Evolutionary conservation across 2,797 vertebrate species (phyloP).

Genomic region (Odontamblyopus rebecca): DNA sequence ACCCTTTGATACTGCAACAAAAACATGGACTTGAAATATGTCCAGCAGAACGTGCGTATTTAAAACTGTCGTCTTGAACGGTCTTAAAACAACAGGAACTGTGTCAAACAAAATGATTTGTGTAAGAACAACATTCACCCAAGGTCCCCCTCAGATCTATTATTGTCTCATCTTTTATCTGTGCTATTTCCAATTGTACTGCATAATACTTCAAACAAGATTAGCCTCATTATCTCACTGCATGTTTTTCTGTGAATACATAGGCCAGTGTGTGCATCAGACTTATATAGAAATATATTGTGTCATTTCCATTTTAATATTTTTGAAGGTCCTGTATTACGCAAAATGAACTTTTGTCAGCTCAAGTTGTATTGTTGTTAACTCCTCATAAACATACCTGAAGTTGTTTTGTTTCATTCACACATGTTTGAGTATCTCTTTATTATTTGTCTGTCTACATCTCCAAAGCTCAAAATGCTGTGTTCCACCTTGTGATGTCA

Average conservation of each 20-base stretch:
- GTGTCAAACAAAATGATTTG: slow-evolving; percentile 73
- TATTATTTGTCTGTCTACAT: too few species aligned
- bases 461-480: too few species aligned
- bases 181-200: slow-evolving; percentile 67
- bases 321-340: too few species aligned
- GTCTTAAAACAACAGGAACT: slow-evolving; percentile 31
- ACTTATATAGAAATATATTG: neutral
- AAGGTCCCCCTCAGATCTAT: slow-evolving; percentile 74
- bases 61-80: neutral
- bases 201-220: slow-evolving; percentile 75
- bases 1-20: too few species aligned
- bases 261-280: neutral
- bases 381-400: too few species aligned
- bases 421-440: too few species aligned
- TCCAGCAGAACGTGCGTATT: neutral
- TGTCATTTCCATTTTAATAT: too few species aligned
- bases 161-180: slow-evolving; percentile 73
- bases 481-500: too few species aligned
- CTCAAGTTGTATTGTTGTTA: too few species aligned
- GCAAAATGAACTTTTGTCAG: too few species aligned
- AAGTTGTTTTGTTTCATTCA: too few species aligned
- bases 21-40: neutral
- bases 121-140: slow-evolving; percentile 65
- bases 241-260: slow-evolving; percentile 25
- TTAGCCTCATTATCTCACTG: slow-evolving; percentile 66